Base-by-base conservation (phyloP, 2,113 vertebrate genomes). In the Porphyrio hochstetteri region DNA sequence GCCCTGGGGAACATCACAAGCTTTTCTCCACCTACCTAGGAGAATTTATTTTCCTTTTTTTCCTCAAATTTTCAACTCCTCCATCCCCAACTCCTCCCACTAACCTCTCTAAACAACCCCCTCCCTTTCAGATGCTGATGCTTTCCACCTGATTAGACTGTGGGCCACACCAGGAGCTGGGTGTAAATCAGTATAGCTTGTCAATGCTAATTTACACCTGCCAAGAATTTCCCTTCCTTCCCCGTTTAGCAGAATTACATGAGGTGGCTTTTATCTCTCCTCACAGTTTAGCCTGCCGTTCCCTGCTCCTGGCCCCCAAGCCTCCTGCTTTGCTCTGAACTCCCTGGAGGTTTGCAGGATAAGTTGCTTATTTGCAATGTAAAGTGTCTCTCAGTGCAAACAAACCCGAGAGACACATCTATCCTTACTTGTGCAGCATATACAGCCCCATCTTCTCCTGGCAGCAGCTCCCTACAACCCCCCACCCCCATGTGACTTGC, bases 351-450 rank as follows among this genome's bases (percentile, higher is more conserved):
- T 90, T 80, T 87, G 72, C 55, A 86, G 86, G 81, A 33, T 90
- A 95, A 94, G 81, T 96, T 80, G 76, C 89, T 88, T 95, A 96
- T 95, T 95, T 96, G 95, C 87, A 97, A 94, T 97, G 86, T 95
- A 95, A 96, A 95, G 56, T 13, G 59, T 82, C 70, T 90, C 83
- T 86, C 44, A 48, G 44, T 67, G 86, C 91, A 95, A 95, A 93
- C 56, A 95, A 95, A 82, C 60, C 52, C 36, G 18, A 44, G 46
- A 78, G 69, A 77, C 36, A 96, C 52, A 21, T 94, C 83, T 59
- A 91, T 71, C 78, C 76, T 79, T 71, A 40, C 57, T 68, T 55
- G 72, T 63, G 76, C 74, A 81, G 65, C 52, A 94, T 89, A 96
- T 50, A 52, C 63, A 92, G 64, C n/a, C 61, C 38, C 55, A 59